Base-by-base conservation (phyloP, 2,888 invertebrate species). In the Clivina fossor region DNA sequence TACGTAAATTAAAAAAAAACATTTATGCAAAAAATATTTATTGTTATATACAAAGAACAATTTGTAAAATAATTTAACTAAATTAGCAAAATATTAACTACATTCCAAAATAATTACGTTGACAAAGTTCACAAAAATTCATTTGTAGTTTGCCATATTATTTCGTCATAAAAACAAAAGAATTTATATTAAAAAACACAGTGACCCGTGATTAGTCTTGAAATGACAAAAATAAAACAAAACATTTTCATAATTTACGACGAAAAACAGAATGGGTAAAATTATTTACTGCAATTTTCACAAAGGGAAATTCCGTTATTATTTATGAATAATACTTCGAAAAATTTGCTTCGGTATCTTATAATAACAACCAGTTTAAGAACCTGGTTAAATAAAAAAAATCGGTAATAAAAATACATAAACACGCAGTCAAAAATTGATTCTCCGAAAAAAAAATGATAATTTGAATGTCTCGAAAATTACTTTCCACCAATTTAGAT, bases 271-370 rank as follows among this genome's bases (percentile, higher is more conserved):
- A 2, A n/a, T n/a, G n/a, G n/a, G n/a, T n/a, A n/a, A 13, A 22
- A 40, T 40, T 37, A 35, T 49, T 28, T 24, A 20, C 16, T 37
- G 28, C 26, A 26, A 49, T 49, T 49, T 38, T 38, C 38, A 5
- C 37, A 41, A 2, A 26, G 32, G 50, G 41, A 26, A 30, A 41
- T 50, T 49, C 50, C 50, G 30, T 50, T 41, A 40, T 13, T 28
- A 26, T 43, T 18, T 9, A 50, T 50, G 50, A 50, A 15, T 22
- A 33, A 50, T 32, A 16, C 26, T 28, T n/a, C 13, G 16, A 43
- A 15, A 28, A 15, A 43, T 28, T 28, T 28, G 24, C 13, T 13
- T 20, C 9, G 35, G 30, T 28, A 16, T 16, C 22, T 35, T 47
- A n/a, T 47, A 47, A 47, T 47, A 24, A 47, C 13, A 33, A 20